Base-by-base conservation (phyloP, 1,140 invertebrate species). In the Microplitis demolitor region DNA sequence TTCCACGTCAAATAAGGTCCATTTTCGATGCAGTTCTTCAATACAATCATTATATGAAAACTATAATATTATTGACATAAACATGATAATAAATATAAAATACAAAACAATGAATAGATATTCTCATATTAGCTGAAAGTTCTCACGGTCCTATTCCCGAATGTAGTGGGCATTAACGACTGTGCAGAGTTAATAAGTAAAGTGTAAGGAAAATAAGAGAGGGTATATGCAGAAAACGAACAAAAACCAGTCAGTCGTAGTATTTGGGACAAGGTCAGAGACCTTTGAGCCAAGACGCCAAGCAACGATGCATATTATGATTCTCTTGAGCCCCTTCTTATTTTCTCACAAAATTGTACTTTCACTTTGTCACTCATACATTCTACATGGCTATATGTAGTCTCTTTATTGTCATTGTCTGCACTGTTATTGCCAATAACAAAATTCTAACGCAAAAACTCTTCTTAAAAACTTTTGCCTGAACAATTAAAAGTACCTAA, bases 261-360 rank as follows among this genome's bases (percentile, higher is more conserved):
- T 86, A 87, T 87, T 87, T 86, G 83, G 85, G 85, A 87, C 85
- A 87, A 87, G 85, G 85, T 87, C 85, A 87, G 84, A 84, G 78
- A 82, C 82, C 82, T 80, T 78, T 71, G 80, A 77, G 80, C 74
- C 71, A 76, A 76, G 71, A 71, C 69, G 60, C 74, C 68, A 37
- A 67, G 74, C 72, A 72, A 76, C 72, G 72, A 69, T 72, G 71
- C 71, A 72, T 35, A 75, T 71, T 66, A 56, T 60, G 51, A 16
- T 63, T 54, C 56, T 39, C 68, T 45, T 14, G 58, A 66, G 45
- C 73, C 69, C 73, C 69, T 53, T 58, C 45, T 53, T 63, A 33
- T 58, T 37, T 51, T 64, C 60, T 50, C 37, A 50, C 61, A 76
- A 79, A 79, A 78, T 77, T 84, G 82, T 81, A 85, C 84, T 85